These are phyloP conservation scores for Phaethornis superciliosus DNA, from an alignment of 2,113 vertebrate genomes.

Conservation along the genomic window DNA sequence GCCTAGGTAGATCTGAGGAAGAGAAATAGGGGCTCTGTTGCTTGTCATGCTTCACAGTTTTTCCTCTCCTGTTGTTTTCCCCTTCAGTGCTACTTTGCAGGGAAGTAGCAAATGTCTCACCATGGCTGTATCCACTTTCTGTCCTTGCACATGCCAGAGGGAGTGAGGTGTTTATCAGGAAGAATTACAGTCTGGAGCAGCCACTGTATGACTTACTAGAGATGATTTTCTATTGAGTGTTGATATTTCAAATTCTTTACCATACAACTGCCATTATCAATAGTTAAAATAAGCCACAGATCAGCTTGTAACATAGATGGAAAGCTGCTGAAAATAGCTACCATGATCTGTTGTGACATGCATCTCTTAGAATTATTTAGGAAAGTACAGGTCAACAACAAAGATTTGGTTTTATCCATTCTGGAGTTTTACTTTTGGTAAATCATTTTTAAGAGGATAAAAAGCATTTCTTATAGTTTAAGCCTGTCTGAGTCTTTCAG, in stretches of 20 bases:
- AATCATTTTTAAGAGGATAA: background rate
- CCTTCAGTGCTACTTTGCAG: background rate
- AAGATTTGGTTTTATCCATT: background rate
- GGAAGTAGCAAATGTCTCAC: background rate
- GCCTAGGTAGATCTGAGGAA: background rate
- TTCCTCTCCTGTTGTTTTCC: background rate
- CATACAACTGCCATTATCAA: background rate
- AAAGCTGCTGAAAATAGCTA: slow-evolving; percentile 37
- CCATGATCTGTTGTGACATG: background rate
- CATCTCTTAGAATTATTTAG: background rate
- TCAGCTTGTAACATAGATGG: background rate
- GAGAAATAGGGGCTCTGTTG: background rate
- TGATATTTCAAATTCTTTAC: slow-evolving; percentile 15
- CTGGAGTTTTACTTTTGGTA: background rate
- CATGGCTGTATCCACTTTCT: background rate
- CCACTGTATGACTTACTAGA: background rate
- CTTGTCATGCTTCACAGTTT: background rate
- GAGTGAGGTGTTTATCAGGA: background rate
- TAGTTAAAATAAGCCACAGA: slow-evolving; percentile 21
- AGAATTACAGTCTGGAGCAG: background rate
- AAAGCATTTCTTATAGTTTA: background rate
- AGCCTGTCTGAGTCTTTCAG: background rate
- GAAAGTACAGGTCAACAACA: background rate
- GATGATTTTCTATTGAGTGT: background rate
- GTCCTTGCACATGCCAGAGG: background rate